phyloP scores from a whole-genome alignment of 2,888 invertebrate genomes.

The Chymomyza fuscimana region DNA sequence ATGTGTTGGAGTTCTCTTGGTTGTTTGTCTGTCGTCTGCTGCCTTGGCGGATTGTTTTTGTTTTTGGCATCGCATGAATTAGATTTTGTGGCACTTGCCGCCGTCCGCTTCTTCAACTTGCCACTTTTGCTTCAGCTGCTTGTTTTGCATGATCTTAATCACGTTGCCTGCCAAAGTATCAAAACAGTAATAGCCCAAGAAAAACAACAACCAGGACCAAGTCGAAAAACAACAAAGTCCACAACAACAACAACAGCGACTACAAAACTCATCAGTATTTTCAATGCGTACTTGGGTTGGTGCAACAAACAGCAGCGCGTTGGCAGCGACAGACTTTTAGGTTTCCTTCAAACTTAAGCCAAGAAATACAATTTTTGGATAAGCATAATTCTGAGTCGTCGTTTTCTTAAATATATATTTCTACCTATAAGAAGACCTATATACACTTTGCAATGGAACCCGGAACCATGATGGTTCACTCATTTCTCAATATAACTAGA shows the following conservation, averaged over 20 bases:
- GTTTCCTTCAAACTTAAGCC: background rate
- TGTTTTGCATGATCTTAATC: conserved; percentile 50
- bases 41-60: conserved; percentile 53
- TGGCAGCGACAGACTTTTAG: background rate
- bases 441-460: no score
- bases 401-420: no score
- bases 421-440: no score
- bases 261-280: conserved; percentile 49
- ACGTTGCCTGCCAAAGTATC: conserved; percentile 39
- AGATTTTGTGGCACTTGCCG: conserved; percentile 43
- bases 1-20: conserved; percentile 11
- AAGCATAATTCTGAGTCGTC: no score
- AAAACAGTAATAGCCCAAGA: background rate
- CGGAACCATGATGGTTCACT: no score
- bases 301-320: background rate
- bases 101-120: conserved; percentile 16
- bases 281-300: conserved; percentile 16
- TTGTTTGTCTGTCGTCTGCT: conserved; percentile 34
- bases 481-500: no score
- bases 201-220: background rate
- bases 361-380: no score
- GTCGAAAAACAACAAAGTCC: background rate
- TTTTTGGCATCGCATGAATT: conserved; percentile 53
- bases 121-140: background rate
- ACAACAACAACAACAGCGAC: background rate